A percentile compares a stretch with the other conserved stretches of the same genome.
These are phyloP conservation scores for Hyposoter dolosus DNA, from an alignment of 2,888 invertebrate genomes.

Conservation along the genomic window DNA sequence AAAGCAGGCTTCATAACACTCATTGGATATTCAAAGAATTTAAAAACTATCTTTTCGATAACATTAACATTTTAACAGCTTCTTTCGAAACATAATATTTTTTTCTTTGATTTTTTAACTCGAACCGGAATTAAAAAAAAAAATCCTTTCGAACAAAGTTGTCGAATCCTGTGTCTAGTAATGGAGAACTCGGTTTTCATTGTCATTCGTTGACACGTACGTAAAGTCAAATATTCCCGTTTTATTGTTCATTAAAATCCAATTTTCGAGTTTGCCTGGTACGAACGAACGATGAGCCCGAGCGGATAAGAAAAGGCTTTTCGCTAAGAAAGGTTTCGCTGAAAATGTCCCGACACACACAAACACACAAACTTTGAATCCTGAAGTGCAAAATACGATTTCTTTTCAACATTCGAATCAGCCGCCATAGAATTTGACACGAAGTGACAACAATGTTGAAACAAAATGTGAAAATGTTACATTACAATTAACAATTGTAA, in stretches of 20 bases:
- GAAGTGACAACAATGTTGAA: too few relatives aligned
- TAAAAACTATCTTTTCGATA: neutral
- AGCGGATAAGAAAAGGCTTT: constrained; percentile 52
- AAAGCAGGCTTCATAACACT: neutral
- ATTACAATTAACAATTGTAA: too few relatives aligned
- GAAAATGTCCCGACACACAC: constrained; percentile 16
- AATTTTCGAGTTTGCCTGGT: constrained; percentile 43
- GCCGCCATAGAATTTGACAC: too few relatives aligned
- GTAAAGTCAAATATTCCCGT: constrained; percentile 18
- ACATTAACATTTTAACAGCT: neutral
- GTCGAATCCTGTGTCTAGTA: constrained; percentile 5
- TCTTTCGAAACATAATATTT: neutral
- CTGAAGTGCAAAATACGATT: too few relatives aligned
- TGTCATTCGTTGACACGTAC: constrained; percentile 13
- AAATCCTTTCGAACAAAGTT: neutral
- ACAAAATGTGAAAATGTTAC: too few relatives aligned
- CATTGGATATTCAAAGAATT: neutral
- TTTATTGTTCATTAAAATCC: constrained; percentile 32
- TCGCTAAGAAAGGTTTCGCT: constrained; percentile 39
- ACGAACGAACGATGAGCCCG: constrained; percentile 7
- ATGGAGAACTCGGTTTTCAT: constrained; percentile 22
- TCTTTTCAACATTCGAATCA: too few relatives aligned
- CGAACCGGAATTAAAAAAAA: neutral
- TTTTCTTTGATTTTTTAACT: too few relatives aligned
- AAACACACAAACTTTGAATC: neutral